Evolutionary conservation across 2,888 invertebrate genomes (phyloP).

Genomic region (Nomada flava): DNA sequence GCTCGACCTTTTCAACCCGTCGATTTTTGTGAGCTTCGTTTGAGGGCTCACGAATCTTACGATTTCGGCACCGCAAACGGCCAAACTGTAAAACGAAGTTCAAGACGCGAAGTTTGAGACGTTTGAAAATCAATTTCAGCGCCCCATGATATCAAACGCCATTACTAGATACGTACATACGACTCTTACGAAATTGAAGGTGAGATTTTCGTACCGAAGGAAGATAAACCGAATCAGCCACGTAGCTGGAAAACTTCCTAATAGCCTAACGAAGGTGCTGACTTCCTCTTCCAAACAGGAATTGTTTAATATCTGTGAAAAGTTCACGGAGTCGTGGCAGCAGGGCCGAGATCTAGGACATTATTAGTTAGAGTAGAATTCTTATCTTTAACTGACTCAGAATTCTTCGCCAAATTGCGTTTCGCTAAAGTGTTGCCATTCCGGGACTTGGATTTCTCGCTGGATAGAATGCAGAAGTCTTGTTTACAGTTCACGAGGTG

Average conservation of each 20-base stretch:
- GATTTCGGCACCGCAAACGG: slow-evolving; percentile 14
- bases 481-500: background rate
- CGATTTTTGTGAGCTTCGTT: background rate
- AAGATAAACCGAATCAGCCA: slow-evolving; percentile 8
- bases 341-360: slow-evolving; percentile 14
- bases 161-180: too few species aligned
- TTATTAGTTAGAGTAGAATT: slow-evolving; percentile 29
- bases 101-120: background rate
- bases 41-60: background rate
- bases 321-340: slow-evolving; percentile 27
- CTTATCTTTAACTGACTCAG: slow-evolving; percentile 37
- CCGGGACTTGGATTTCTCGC: background rate
- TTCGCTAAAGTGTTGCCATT: background rate
- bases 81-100: background rate
- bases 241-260: slow-evolving; percentile 27
- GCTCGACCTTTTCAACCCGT: slow-evolving; percentile 4
- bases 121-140: background rate
- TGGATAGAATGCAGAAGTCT: background rate
- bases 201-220: background rate
- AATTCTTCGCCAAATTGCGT: slow-evolving; percentile 23
- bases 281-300: background rate
- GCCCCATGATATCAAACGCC: background rate
- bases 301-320: slow-evolving; percentile 42
- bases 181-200: background rate
- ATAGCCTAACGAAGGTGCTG: slow-evolving; percentile 24